Evolutionary conservation across 2,888 invertebrate genomes (phyloP).

Genomic region (Anorthoa munda): DNA sequence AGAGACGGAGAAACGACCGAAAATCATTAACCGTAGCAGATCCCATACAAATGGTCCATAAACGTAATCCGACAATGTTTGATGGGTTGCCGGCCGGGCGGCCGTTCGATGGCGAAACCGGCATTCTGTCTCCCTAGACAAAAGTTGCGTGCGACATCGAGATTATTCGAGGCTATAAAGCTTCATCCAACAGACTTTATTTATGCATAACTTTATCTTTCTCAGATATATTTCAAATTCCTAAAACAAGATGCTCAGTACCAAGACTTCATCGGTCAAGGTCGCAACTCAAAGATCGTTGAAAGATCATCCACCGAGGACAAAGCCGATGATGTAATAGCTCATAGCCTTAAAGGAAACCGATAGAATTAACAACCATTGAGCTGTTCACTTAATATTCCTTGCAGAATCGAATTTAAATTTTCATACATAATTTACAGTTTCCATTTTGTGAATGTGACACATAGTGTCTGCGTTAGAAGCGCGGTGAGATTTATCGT

Average conservation of each 20-base stretch:
- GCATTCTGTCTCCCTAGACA: constrained; percentile 69
- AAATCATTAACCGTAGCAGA: constrained; percentile 87
- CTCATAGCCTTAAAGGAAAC: constrained; percentile 52
- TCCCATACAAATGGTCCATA: constrained; percentile 88
- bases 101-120: constrained; percentile 77
- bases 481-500: constrained; percentile 80
- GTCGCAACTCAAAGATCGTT: constrained; percentile 40
- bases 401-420: constrained; percentile 66
- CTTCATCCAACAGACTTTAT: background rate
- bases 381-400: constrained; percentile 65
- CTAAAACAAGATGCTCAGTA: constrained; percentile 27
- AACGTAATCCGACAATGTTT: constrained; percentile 88
- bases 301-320: constrained; percentile 61
- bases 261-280: constrained; percentile 51
- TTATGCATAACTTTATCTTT: constrained; percentile 20
- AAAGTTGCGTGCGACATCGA: constrained; percentile 61
- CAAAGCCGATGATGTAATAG: constrained; percentile 67
- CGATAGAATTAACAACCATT: constrained; percentile 42
- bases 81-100: constrained; percentile 78
- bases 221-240: constrained; percentile 18
- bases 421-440: constrained; percentile 62
- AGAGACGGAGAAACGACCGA: constrained; percentile 77
- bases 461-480: constrained; percentile 67
- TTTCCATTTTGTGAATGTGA: constrained; percentile 64
- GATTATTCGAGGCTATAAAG: constrained; percentile 17